phyloP scores from a whole-genome alignment of 2,113 vertebrate genomes.

The Passer montanus region DNA sequence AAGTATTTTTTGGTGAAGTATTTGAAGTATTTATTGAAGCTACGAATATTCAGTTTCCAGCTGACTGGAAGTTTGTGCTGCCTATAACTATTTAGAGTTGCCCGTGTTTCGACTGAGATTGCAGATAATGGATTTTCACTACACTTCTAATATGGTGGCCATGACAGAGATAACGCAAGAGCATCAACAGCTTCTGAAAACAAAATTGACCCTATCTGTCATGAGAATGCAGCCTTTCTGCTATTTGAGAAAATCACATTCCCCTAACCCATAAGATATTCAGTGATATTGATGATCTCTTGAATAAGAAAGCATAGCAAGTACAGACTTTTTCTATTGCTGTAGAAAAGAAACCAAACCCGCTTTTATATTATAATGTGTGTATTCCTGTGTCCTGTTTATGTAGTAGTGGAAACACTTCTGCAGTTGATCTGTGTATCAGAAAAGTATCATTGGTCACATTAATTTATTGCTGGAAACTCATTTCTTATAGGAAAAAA shows the following conservation, averaged over 20 bases:
- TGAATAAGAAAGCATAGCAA: constrained; percentile 48
- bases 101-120: constrained; percentile 1
- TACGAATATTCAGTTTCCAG: background rate
- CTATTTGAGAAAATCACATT: constrained; percentile 54
- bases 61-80: background rate
- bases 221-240: constrained; percentile 30
- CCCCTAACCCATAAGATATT: constrained; percentile 53
- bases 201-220: constrained; percentile 62
- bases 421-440: background rate
- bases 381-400: background rate
- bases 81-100: background rate
- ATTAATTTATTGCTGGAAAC: background rate
- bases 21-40: background rate
- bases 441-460: background rate
- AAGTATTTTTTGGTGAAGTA: background rate
- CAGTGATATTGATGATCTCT: constrained; percentile 51
- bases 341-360: background rate
- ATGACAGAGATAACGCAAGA: constrained; percentile 5
- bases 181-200: constrained; percentile 41
- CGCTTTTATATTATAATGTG: background rate
- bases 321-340: background rate
- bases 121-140: constrained; percentile 41
- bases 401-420: background rate
- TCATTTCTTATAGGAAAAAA: background rate
- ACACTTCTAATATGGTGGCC: constrained; percentile 14